These are phyloP conservation scores for Pardalotus punctatus DNA, from an alignment of 2,113 vertebrate genomes.

Conservation along the genomic window DNA sequence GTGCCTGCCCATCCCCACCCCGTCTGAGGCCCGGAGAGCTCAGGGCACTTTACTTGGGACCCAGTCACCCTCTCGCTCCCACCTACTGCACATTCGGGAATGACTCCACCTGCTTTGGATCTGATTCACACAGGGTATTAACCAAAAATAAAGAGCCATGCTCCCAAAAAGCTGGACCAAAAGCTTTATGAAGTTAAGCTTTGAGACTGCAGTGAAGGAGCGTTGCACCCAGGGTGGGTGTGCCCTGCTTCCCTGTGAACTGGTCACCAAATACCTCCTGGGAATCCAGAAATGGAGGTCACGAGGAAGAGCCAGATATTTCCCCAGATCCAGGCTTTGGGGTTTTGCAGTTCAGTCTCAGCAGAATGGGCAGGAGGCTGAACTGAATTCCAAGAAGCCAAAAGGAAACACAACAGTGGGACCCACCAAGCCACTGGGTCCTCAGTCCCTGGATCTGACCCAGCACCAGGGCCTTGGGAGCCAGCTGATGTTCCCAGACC, in stretches of 20 bases:
- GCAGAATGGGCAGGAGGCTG: neutral
- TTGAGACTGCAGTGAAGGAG: accelerated
- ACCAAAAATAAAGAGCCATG: neutral
- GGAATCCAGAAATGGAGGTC: neutral
- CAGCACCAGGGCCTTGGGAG: neutral
- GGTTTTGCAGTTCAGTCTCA: neutral
- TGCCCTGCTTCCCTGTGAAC: accelerated
- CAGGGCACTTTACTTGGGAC: neutral
- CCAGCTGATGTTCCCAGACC: neutral
- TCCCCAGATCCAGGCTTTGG: neutral
- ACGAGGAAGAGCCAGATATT: neutral
- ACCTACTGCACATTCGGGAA: accelerated
- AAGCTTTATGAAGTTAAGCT: neutral
- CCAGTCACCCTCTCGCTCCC: accelerated
- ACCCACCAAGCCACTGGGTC: neutral
- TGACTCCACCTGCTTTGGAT: neutral
- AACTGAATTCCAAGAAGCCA: neutral
- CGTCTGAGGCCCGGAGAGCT: neutral
- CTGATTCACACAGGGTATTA: neutral
- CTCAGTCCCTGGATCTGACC: neutral
- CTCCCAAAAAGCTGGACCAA: neutral
- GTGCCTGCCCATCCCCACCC: neutral
- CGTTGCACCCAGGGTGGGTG: accelerated
- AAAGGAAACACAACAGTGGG: neutral
- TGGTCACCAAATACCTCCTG: neutral